phyloP scores from a whole-genome alignment of 2,113 vertebrate genomes.

The Pangasianodon gigas region DNA sequence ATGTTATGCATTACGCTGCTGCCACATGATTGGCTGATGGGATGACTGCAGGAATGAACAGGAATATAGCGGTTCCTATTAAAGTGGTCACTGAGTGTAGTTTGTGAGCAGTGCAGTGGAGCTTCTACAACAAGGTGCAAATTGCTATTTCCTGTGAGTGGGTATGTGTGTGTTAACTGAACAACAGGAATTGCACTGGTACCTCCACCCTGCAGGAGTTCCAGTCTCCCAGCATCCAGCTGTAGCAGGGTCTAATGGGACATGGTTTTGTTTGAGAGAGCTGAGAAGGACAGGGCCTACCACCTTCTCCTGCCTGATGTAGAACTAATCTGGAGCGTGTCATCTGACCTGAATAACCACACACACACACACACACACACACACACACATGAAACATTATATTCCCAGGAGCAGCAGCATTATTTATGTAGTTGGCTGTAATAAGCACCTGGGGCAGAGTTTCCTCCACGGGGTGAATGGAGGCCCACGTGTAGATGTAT shows the following conservation, averaged over 20 bases:
- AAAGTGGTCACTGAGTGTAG: background rate
- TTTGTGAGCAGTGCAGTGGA: background rate
- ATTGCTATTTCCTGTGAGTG: background rate
- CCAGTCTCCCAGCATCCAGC: constrained; percentile 87
- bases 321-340: constrained; percentile 80
- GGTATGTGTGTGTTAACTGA: background rate
- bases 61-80: background rate
- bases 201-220: constrained; percentile 86
- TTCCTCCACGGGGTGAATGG: constrained; percentile 12
- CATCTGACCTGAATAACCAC: constrained; percentile 76
- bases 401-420: background rate
- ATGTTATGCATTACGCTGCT: background rate
- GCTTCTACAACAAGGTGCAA: background rate
- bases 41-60: background rate
- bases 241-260: constrained; percentile 86
- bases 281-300: constrained; percentile 82
- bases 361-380: constrained; percentile 20
- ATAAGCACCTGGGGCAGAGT: constrained; percentile 41
- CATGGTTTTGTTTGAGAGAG: constrained; percentile 86
- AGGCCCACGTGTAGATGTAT: constrained; percentile 43
- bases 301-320: constrained; percentile 82
- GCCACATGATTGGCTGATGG: background rate
- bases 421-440: constrained; percentile 25
- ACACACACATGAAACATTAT: constrained; percentile 3
- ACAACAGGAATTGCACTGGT: constrained; percentile 39